Evolutionary conservation across 2,888 invertebrate species (phyloP).

Genomic region (Junonia oenone): DNA sequence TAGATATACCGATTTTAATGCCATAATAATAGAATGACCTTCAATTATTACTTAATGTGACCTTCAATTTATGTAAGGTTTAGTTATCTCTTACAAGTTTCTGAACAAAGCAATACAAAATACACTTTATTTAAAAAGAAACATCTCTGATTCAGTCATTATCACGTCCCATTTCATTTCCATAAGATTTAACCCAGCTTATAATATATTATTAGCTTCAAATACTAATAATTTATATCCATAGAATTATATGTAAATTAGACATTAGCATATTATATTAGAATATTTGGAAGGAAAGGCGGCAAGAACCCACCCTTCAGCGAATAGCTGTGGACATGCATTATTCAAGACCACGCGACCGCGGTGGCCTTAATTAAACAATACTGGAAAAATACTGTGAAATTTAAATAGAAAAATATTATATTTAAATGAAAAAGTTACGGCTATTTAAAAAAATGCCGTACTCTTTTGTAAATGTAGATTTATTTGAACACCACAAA

Average conservation of each 20-base stretch:
- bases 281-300: slow-evolving; percentile 18
- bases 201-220: not conserved
- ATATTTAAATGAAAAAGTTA: not conserved
- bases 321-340: slow-evolving; percentile 19
- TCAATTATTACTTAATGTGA: too few relatives aligned
- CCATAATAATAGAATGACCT: too few relatives aligned
- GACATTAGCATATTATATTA: slow-evolving; percentile 23
- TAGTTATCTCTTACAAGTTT: too few relatives aligned
- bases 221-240: not conserved
- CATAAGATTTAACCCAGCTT: not conserved
- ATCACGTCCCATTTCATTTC: too few relatives aligned
- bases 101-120: too few relatives aligned
- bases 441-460: too few relatives aligned
- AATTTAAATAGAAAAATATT: not conserved
- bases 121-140: too few relatives aligned
- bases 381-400: slow-evolving; percentile 4
- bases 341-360: slow-evolving; percentile 16
- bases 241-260: not conserved
- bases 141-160: too few relatives aligned
- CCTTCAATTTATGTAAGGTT: too few relatives aligned
- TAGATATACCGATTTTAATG: too few relatives aligned
- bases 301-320: slow-evolving; percentile 9
- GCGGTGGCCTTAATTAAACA: slow-evolving; percentile 17
- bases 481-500: too few relatives aligned
- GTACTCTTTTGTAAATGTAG: too few relatives aligned